A percentile compares a stretch with the other conserved stretches of the same genome.
phyloP scores from a whole-genome alignment of 2,888 invertebrate genomes.

The Drosophila yooni region DNA sequence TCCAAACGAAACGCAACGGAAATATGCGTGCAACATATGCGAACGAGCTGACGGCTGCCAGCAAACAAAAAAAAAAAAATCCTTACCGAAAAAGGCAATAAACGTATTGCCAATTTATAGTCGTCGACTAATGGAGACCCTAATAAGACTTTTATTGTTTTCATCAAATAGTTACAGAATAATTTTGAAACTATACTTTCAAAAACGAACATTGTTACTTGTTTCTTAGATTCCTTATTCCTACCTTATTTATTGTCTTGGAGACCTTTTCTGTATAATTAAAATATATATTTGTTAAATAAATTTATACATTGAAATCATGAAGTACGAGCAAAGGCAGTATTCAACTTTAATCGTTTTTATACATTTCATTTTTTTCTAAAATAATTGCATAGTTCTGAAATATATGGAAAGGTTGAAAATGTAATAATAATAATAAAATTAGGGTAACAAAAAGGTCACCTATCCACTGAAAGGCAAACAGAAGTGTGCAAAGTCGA shows the following conservation, averaged over 20 bases:
- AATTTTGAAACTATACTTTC: background rate
- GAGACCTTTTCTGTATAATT: background rate
- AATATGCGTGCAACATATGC: conserved; percentile 70
- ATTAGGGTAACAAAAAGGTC: conserved; percentile 15
- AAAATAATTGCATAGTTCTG: background rate
- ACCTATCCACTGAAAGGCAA: conserved; percentile 31
- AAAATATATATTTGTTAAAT: background rate
- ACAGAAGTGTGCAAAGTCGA: conserved; percentile 49
- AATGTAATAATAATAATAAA: background rate
- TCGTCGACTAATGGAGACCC: conserved; percentile 5
- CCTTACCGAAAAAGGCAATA: background rate
- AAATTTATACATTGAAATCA: background rate
- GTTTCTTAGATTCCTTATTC: background rate
- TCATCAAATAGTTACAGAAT: background rate
- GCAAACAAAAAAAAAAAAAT: conserved; percentile 19
- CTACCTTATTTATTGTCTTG: background rate
- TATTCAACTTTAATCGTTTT: background rate
- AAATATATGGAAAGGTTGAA: background rate
- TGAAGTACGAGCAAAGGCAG: no score
- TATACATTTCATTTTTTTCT: background rate
- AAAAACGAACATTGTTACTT: background rate
- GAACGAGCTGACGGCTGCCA: conserved; percentile 35
- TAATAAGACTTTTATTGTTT: background rate
- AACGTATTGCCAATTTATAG: background rate
- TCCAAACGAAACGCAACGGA: conserved; percentile 55